phyloP scores from a whole-genome alignment of 1,140 invertebrate genomes.

The Bombus ignitus region DNA sequence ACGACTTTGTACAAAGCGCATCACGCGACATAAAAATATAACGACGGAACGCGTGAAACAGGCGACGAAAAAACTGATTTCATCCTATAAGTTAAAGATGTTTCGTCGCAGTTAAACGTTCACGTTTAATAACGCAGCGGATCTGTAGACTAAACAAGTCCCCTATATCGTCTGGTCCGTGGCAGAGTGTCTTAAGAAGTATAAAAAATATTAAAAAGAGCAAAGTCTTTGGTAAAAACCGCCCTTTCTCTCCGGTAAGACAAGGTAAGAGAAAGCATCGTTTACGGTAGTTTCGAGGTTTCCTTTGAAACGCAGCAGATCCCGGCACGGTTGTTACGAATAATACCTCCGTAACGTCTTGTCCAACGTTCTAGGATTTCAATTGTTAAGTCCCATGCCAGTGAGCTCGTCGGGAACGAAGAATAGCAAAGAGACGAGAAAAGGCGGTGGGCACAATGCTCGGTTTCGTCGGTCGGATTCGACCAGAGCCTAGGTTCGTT shows the following conservation, averaged over 20 bases:
- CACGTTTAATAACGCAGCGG: too few species aligned
- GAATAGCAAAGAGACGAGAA: constrained; percentile 43
- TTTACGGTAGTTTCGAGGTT: constrained; percentile 11
- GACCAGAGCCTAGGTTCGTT: neutral
- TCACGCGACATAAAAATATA: too few species aligned
- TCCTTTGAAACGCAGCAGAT: constrained; percentile 3
- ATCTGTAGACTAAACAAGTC: too few species aligned
- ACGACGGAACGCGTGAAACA: too few species aligned
- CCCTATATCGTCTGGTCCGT: too few species aligned
- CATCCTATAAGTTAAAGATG: too few species aligned
- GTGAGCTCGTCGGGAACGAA: constrained; percentile 20
- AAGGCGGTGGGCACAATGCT: constrained; percentile 8
- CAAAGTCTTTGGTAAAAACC: too few species aligned
- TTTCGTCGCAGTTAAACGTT: too few species aligned
- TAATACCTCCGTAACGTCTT: constrained; percentile 32
- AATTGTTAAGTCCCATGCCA: constrained; percentile 9
- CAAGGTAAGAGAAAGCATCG: neutral
- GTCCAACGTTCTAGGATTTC: constrained; percentile 34
- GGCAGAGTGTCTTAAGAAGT: too few species aligned
- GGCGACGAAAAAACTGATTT: too few species aligned
- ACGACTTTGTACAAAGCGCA: too few species aligned
- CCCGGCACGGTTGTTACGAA: constrained; percentile 30
- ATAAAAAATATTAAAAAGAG: too few species aligned
- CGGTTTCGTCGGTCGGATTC: constrained; percentile 26
- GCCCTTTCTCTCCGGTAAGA: fast-evolving